Evolutionary conservation across 2,888 invertebrate genomes (phyloP), one percentile per base, ranked within the genome.

Genomic region (Amphipoea lucens): DNA sequence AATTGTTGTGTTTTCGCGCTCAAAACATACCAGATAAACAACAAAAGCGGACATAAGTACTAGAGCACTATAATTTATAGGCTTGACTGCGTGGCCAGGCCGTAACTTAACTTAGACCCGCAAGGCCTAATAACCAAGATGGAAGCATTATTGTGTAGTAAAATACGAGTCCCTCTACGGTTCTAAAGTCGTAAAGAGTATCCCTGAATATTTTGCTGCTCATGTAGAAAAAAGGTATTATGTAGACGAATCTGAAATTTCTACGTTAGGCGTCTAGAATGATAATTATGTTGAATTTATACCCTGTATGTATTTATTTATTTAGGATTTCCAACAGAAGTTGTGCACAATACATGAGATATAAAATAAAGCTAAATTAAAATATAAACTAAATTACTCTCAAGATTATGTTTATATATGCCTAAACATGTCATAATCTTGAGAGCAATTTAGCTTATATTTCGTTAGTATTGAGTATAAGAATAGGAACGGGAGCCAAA

Each of bases 21-120:
- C 72, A 68, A 85, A 87, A 79, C 78, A 82, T 72, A 80, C 77
- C 71, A 77, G 68, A 82, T 74, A 89, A 79, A 88, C 88, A 84
- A 87, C 40, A 60, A 40, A 51, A 67, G 69, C 29, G 70, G 66
- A 76, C 86, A 77, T 81, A 81, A 82, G 82, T 86, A 79, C 84
- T 69, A 73, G 48, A 68, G 45, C 76, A 74, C 74, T 62, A 29
- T 71, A 88, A 88, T 89, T 84, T 89, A 88, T 89, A 79, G 79
- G 76, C 45, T 20, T 70, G 67, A 75, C 76, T 66, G 74, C 63
- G 65, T 71, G 69, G 76, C 71, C 84, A 75, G 74, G 70, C 71
- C 75, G 54, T 83, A 74, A 81, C 65, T 83, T 74, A 77, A 78
- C 63, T 69, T 65, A 74, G 83, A 78, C 81, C 77, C 75, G 36